These are phyloP conservation scores for Pyrrhosoma nymphula DNA, from an alignment of 2,888 invertebrate genomes.

Conservation along the genomic window DNA sequence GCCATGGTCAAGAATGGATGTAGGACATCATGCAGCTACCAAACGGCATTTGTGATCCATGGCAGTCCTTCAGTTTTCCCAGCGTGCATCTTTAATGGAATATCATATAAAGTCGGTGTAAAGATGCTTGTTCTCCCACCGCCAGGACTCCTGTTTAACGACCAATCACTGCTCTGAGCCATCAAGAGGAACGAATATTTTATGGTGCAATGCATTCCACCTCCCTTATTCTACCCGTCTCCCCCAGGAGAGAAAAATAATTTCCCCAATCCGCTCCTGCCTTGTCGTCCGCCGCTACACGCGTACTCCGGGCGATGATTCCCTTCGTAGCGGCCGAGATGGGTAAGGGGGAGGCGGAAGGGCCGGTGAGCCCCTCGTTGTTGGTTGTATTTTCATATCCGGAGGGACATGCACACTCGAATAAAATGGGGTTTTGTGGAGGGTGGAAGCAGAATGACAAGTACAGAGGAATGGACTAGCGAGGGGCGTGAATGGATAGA, in stretches of 20 bases:
- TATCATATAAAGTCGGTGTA: conserved; percentile 30
- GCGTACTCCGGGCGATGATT: background rate
- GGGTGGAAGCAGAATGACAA: background rate
- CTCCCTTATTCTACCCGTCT: background rate
- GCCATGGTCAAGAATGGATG: background rate
- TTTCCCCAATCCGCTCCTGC: background rate
- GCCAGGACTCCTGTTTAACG: conserved; percentile 28
- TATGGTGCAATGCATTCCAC: conserved; percentile 40
- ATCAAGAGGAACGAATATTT: conserved; percentile 61
- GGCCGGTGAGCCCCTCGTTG: background rate
- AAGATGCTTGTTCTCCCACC: conserved; percentile 34
- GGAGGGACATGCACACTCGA: background rate
- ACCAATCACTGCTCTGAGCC: conserved; percentile 57
- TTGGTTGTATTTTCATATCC: conserved; percentile 48
- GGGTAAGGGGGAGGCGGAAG: background rate
- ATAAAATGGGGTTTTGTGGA: background rate
- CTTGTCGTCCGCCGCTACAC: conserved; percentile 26
- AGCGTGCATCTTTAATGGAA: conserved; percentile 13
- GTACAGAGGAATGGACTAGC: background rate
- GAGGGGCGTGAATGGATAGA: background rate
- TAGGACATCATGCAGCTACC: background rate
- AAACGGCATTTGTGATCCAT: background rate
- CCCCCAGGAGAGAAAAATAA: conserved; percentile 44
- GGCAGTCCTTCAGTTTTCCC: conserved; percentile 23
- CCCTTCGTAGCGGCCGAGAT: background rate